Evolutionary conservation across 2,888 invertebrate species (phyloP), one percentile per base, ranked within the genome.

Genomic region (Drosophila rellima): DNA sequence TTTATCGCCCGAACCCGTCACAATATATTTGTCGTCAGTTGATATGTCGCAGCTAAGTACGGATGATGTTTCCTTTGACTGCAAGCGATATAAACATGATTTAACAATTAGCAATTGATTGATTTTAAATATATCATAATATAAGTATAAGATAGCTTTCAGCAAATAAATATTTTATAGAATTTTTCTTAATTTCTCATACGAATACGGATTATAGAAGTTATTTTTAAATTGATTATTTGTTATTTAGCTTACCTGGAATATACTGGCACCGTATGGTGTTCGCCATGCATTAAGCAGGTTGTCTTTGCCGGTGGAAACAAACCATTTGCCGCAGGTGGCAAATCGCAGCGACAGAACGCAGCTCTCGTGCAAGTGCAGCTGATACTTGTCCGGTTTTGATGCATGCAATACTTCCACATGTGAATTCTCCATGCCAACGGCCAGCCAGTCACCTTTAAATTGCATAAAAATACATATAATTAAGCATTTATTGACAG

Each of bases 11-110:
- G 98, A 98, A 74, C 99, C 99, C 50, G 99, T 99, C 89, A 99
- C 98, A 90, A 99, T 98, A 93, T 97, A 98, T 93, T 98, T 98
- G 94, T 99, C 99, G 93, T 99, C 99, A 70, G 96, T 95, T 76
- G 98, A 98, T 93, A 99, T 98, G 95, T 99, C 99, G 94, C 99
- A 99, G 94, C 98, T 98, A 90, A 99, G 95, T 92, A 99, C 98
- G 91, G 98, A 98, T 87, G 98, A 98, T 61, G 98, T 97, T 94
- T 99, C 99, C 94, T 98, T 98, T 52, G 96, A 96, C 97, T 97
- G 94, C 5, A 76, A 74, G 3, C 5, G 15, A 33, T 18, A 37
- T n/a, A 84, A 65, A 66, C 17, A 44, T 10, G 44, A 39, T 37
- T 48, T n/a, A 26, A 50, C 26, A 62, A 47, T 72, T 48, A 51